A percentile compares a stretch with the other conserved stretches of the same genome.
Conservation (phyloP, 2,888 invertebrate species). For the Tortricodes alternella region DNA sequence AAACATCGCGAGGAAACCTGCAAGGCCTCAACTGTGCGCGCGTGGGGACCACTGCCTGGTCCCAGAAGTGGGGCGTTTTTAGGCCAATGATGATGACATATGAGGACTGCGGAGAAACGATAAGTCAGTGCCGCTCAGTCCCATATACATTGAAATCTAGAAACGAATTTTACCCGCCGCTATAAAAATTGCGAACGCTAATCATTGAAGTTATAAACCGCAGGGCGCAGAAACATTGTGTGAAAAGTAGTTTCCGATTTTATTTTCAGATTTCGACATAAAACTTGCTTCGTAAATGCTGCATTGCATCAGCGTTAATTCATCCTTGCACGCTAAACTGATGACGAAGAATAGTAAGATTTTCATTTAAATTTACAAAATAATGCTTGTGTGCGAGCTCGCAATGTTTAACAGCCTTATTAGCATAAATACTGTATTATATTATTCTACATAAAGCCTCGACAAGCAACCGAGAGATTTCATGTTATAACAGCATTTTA, state of each 20-base stretch:
- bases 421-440: constrained; percentile 7
- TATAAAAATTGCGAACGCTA: neutral
- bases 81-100: no score
- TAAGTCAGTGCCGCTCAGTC: no score
- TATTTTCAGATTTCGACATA: neutral
- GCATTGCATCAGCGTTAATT: neutral
- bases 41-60: no score
- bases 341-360: neutral
- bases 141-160: no score
- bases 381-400: constrained; percentile 4
- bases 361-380: constrained; percentile 3
- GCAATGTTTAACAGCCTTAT: constrained; percentile 4
- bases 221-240: no score
- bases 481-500: neutral
- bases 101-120: no score
- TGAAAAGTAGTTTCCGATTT: neutral
- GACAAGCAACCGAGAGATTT: neutral
- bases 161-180: neutral
- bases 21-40: no score
- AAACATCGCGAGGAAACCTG: no score
- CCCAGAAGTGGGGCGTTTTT: no score
- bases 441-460: constrained; percentile 8
- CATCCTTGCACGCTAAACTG: neutral
- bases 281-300: neutral
- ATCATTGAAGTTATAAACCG: neutral